These are phyloP conservation scores for Mus spretus DNA, from an alignment of 2,797 vertebrate species.

Conservation along the genomic window DNA sequence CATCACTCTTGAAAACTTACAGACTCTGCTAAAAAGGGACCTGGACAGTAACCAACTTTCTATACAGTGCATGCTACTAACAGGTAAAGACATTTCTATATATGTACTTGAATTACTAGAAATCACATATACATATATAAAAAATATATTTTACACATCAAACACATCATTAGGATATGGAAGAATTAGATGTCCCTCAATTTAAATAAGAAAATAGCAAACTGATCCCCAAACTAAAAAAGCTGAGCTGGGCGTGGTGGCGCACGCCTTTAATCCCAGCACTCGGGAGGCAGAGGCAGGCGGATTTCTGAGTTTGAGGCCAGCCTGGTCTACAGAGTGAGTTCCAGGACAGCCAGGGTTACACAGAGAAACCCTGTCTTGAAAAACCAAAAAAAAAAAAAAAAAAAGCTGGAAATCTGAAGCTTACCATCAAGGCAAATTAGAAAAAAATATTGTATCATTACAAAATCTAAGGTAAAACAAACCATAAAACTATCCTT, in stretches of 20 bases:
- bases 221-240: constrained; percentile 65
- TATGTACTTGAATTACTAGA: background rate
- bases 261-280: no score
- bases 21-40: background rate
- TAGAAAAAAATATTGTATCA: background rate
- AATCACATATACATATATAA: background rate
- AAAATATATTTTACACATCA: background rate
- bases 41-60: background rate
- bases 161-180: background rate
- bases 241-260: background rate
- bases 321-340: no score
- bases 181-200: background rate
- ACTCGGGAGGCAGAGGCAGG: no score
- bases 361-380: no score
- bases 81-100: background rate
- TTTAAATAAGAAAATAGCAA: constrained; percentile 25
- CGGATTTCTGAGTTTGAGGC: no score
- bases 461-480: background rate
- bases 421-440: background rate
- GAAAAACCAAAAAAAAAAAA: constrained; percentile 47
- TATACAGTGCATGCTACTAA: background rate
- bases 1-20: background rate
- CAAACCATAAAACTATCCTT: background rate
- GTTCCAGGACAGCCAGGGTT: no score
- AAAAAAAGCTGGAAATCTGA: constrained; percentile 20